Evolutionary conservation across 2,888 invertebrate genomes (phyloP).

Genomic region (Ophraella communa): DNA sequence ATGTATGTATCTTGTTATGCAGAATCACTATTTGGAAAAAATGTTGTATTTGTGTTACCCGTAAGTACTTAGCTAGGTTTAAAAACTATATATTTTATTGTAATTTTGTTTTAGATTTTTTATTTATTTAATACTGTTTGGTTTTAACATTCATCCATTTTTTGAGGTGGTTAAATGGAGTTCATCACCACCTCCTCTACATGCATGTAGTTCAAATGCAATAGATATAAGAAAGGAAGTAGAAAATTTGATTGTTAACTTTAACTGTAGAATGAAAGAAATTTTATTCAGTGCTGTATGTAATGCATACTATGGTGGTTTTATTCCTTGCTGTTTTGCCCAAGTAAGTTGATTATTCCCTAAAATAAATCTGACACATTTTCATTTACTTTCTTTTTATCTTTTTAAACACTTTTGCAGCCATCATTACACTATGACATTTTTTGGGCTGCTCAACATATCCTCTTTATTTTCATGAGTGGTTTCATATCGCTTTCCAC

Average conservation of each 20-base stretch:
- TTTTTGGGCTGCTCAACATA: conserved; percentile 83
- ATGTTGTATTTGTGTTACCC: conserved; percentile 88
- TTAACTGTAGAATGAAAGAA: conserved; percentile 88
- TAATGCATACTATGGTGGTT: conserved; percentile 87
- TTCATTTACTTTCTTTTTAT: too few species aligned
- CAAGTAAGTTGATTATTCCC: conserved; percentile 65
- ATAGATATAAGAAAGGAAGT: conserved; percentile 82
- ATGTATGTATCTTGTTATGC: conserved; percentile 75
- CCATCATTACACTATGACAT: conserved; percentile 80
- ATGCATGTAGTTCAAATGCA: conserved; percentile 78
- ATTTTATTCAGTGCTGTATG: conserved; percentile 79
- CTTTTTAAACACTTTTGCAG: too few species aligned
- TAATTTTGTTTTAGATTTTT: conserved; percentile 64
- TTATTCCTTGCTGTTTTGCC: conserved; percentile 89
- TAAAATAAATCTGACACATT: too few species aligned
- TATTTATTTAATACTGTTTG: conserved; percentile 83
- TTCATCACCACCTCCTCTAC: conserved; percentile 67
- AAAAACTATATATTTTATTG: not conserved
- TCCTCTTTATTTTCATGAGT: conserved; percentile 83
- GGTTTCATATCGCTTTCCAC: conserved; percentile 80
- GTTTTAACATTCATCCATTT: conserved; percentile 77
- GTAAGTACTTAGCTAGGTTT: conserved; percentile 68
- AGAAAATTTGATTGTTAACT: conserved; percentile 82
- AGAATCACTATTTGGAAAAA: conserved; percentile 78
- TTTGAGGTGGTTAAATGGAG: conserved; percentile 67